Conservation (phyloP, 2,888 invertebrate species). For the Platycheirus albimanus region DNA sequence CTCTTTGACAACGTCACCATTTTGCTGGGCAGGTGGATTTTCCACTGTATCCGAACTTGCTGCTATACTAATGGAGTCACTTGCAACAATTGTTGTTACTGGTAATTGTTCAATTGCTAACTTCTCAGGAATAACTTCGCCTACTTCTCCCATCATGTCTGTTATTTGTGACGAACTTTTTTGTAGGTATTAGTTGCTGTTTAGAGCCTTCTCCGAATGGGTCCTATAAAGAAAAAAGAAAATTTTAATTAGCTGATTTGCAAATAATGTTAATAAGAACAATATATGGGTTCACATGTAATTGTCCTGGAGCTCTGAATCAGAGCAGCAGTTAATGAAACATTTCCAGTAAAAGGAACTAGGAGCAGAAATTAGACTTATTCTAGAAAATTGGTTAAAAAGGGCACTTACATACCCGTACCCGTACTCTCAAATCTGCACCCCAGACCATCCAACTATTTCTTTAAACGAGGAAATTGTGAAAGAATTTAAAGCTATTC, state of each 20-base stretch:
- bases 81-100: conserved; percentile 73
- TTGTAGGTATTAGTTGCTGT: neutral
- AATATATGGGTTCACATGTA: too few species aligned
- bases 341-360: too few species aligned
- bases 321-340: too few species aligned
- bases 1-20: conserved; percentile 78
- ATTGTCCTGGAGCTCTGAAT: too few species aligned
- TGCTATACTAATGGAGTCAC: conserved; percentile 46
- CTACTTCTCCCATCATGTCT: conserved; percentile 75
- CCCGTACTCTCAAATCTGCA: too few species aligned
- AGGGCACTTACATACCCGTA: too few species aligned
- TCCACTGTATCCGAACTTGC: conserved; percentile 75
- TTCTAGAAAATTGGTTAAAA: too few species aligned
- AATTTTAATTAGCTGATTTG: neutral
- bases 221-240: neutral
- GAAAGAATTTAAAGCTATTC: too few species aligned
- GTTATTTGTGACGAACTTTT: neutral
- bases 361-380: too few species aligned
- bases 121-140: conserved; percentile 76
- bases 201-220: neutral
- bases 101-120: conserved; percentile 64
- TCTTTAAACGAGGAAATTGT: too few species aligned
- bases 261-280: neutral
- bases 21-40: conserved; percentile 75
- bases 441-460: too few species aligned